phyloP scores from a whole-genome alignment of 2,888 invertebrate species.

The Polydesmus complanatus region DNA sequence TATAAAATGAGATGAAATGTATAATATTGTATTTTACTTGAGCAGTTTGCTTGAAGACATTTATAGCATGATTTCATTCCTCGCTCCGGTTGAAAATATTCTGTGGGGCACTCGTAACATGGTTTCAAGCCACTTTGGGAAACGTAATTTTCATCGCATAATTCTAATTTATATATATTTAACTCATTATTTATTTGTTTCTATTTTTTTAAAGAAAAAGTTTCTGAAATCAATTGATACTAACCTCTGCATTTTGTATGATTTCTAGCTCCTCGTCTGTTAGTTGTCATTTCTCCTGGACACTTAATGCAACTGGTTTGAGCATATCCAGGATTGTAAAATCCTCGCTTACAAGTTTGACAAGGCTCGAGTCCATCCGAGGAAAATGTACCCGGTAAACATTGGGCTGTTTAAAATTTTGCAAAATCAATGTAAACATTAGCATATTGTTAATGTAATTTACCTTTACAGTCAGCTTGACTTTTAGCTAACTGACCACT shows the following conservation, averaged over 20 bases:
- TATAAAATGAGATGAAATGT: neutral
- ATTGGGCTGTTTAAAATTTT: constrained; percentile 30
- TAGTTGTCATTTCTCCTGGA: constrained; percentile 31
- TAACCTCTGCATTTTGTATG: constrained; percentile 43
- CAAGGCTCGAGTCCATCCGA: constrained; percentile 33
- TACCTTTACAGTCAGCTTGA: constrained; percentile 34
- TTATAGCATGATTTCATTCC: constrained; percentile 24
- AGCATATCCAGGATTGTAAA: constrained; percentile 32
- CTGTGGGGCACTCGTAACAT: constrained; percentile 33
- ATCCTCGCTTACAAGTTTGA: constrained; percentile 32
- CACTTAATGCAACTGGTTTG: constrained; percentile 30
- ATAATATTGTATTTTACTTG: neutral
- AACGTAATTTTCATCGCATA: constrained; percentile 22
- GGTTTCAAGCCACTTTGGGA: constrained; percentile 33
- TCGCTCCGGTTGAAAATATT: constrained; percentile 32
- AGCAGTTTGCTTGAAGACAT: neutral
- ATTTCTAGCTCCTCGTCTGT: constrained; percentile 29
- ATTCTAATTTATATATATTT: neutral
- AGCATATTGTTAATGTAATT: neutral
- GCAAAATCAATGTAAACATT: neutral
- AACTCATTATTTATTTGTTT: neutral
- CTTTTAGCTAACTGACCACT: constrained; percentile 32
- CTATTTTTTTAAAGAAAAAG: neutral
- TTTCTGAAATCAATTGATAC: neutral
- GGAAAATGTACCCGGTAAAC: constrained; percentile 35